A percentile compares a stretch with the other conserved stretches of the same genome.
phyloP scores from a whole-genome alignment of 1,140 invertebrate genomes.

The Papilio xuthus region DNA sequence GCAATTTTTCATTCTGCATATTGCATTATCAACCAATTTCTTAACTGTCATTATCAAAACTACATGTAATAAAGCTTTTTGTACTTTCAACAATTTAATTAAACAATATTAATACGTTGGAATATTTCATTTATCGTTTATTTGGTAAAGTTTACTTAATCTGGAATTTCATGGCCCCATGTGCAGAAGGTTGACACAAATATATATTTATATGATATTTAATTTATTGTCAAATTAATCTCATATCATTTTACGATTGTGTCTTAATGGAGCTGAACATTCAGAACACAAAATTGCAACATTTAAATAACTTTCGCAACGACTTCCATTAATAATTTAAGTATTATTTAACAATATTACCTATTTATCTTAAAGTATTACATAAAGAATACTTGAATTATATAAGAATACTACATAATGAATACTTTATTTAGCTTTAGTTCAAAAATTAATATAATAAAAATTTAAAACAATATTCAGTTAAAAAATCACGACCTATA shows the following conservation, averaged over 20 bases:
- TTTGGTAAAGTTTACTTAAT: slow-evolving; percentile 19
- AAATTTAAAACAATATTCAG: too few relatives aligned
- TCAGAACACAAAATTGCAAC: neutral
- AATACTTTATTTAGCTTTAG: too few relatives aligned
- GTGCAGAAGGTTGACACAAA: slow-evolving; percentile 37
- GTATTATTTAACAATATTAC: neutral
- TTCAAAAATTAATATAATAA: too few relatives aligned
- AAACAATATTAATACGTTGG: neutral
- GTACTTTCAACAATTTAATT: neutral
- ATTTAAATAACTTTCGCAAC: neutral
- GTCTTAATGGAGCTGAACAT: neutral
- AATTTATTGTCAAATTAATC: slow-evolving; percentile 34
- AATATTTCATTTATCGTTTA: slow-evolving; percentile 6
- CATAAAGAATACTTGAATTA: too few relatives aligned
- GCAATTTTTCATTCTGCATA: too few relatives aligned
- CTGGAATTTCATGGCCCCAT: slow-evolving; percentile 27
- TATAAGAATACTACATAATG: too few relatives aligned
- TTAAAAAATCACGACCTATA: too few relatives aligned
- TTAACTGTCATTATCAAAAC: too few relatives aligned
- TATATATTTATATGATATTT: slow-evolving; percentile 46
- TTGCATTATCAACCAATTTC: too few relatives aligned
- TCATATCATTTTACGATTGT: slow-evolving; percentile 20
- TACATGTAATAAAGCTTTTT: neutral
- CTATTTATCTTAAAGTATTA: neutral
- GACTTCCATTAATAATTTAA: neutral